Evolutionary conservation across 2,113 vertebrate genomes (phyloP).

Genomic region (Athene cunicularia): DNA sequence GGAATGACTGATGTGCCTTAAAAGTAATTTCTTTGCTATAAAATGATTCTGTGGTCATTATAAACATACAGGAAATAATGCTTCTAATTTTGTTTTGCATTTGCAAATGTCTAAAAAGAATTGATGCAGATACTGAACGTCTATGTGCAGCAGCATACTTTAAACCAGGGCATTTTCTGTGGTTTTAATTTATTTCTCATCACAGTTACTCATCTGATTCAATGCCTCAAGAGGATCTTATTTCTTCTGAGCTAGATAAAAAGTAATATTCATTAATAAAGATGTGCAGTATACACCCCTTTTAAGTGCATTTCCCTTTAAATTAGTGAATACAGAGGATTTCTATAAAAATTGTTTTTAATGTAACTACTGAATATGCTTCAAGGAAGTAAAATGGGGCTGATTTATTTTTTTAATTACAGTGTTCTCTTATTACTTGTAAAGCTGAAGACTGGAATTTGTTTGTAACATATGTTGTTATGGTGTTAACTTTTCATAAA

Average conservation of each 20-base stretch:
- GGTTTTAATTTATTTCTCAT: constrained; percentile 4
- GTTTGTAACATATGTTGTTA: constrained; percentile 9
- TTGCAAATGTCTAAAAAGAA: background rate
- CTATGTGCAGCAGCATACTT: background rate
- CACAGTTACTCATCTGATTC: background rate
- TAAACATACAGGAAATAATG: background rate
- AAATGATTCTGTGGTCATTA: constrained; percentile 16
- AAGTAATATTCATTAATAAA: constrained; percentile 40
- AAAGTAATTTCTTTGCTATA: constrained; percentile 26
- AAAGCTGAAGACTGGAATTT: constrained; percentile 39
- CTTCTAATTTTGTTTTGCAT: background rate
- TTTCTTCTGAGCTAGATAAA: constrained; percentile 19
- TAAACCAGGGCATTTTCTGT: background rate
- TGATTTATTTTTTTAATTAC: constrained; percentile 35
- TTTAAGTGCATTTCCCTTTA: constrained; percentile 47
- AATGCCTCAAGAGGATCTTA: background rate
- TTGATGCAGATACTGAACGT: background rate
- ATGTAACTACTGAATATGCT: constrained; percentile 6
- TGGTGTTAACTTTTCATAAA: constrained; percentile 45
- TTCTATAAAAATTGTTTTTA: constrained; percentile 40
- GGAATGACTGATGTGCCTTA: constrained; percentile 66
- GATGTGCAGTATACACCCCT: background rate
- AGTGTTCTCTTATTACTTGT: constrained; percentile 46
- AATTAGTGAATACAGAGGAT: constrained; percentile 16
- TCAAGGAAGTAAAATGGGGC: constrained; percentile 30